phyloP scores from a whole-genome alignment of 2,113 vertebrate species.

The Petrocephalus microphthalmus region DNA sequence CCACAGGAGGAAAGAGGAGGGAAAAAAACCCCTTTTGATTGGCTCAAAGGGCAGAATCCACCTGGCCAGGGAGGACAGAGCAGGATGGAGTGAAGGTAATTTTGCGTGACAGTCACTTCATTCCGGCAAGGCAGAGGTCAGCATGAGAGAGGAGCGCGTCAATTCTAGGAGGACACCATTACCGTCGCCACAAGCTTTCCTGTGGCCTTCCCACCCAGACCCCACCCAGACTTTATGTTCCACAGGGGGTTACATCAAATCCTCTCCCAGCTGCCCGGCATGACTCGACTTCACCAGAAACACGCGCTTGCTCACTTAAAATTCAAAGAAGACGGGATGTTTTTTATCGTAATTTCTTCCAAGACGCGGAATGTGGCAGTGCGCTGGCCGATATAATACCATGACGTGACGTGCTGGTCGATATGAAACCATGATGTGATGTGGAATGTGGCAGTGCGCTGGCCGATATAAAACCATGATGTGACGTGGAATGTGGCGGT shows the following conservation, averaged over 20 bases:
- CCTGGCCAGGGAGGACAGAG: neutral
- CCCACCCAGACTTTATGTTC: neutral
- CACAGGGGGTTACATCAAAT: neutral
- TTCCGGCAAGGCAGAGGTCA: neutral
- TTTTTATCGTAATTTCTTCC: neutral
- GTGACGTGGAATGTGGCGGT: neutral
- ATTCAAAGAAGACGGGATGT: neutral
- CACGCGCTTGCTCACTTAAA: neutral
- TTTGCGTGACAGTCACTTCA: constrained; percentile 11
- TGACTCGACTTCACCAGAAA: neutral
- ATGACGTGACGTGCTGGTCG: too few relatives aligned
- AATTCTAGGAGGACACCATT: neutral
- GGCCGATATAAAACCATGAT: too few relatives aligned
- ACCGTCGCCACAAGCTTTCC: neutral
- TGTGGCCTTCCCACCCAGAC: neutral
- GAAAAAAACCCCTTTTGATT: neutral
- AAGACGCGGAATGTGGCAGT: neutral
- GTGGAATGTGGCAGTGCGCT: too few relatives aligned
- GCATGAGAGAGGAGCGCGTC: neutral
- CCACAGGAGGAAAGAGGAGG: neutral
- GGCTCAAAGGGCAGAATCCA: neutral
- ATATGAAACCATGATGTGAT: too few relatives aligned
- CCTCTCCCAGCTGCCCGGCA: neutral
- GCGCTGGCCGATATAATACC: neutral
- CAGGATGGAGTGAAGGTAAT: neutral